Conservation (phyloP, 92 coral and sea anemone genomes). For the Epizoanthus stellaris region DNA sequence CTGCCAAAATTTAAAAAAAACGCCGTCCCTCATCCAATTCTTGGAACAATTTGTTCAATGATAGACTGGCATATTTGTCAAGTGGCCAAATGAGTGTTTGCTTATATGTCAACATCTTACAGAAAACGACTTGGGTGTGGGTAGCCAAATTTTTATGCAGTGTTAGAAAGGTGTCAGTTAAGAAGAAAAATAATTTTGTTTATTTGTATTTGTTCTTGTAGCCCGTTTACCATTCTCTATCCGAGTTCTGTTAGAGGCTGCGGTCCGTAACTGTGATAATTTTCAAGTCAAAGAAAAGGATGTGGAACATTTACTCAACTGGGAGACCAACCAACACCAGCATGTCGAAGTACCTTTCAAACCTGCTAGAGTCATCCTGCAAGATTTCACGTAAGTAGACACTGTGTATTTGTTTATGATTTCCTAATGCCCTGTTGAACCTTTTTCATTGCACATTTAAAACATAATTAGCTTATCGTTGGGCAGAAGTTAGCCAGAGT, state of each 20-base stretch:
- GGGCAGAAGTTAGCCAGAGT: no score
- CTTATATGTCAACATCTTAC: no score
- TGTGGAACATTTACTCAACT: constrained; percentile 91
- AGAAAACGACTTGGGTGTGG: neutral
- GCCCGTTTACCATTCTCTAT: constrained; percentile 95
- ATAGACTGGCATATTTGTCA: no score
- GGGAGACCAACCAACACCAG: constrained; percentile 88
- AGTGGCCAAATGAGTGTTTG: no score
- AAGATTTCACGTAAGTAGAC: constrained; percentile 92
- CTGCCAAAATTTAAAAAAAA: no score
- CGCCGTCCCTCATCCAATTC: no score
- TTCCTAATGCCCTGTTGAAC: neutral
- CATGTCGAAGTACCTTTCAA: constrained; percentile 94
- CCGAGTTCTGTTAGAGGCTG: constrained; percentile 92
- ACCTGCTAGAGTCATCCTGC: constrained; percentile 95
- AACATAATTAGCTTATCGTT: no score
- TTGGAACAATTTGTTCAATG: no score
- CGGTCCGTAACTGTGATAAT: constrained; percentile 94
- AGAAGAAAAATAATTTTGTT: neutral
- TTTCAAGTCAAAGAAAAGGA: constrained; percentile 86
- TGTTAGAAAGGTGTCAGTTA: neutral
- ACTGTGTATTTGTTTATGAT: neutral
- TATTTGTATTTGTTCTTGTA: constrained; percentile 29
- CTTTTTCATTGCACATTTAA: no score
- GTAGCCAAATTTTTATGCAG: neutral